Conservation (phyloP, 2,113 vertebrate species). For the Columba janthina region DNA sequence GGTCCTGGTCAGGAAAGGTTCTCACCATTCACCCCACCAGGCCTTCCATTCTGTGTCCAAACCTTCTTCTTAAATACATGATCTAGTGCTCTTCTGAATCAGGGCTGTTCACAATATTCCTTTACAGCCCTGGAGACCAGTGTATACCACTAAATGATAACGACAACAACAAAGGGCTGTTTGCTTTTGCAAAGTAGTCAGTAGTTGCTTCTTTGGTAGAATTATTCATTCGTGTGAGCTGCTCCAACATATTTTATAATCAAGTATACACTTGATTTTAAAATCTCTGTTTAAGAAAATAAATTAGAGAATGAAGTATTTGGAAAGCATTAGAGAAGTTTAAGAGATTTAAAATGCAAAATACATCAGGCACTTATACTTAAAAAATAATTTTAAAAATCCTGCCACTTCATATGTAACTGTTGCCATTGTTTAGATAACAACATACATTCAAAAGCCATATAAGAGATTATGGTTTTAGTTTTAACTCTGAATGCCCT, state of each 20-base stretch:
- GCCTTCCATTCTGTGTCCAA: background rate
- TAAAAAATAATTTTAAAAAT: background rate
- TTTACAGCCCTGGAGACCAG: background rate
- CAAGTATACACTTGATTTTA: background rate
- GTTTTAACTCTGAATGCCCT: conserved; percentile 44
- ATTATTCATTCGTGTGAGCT: background rate
- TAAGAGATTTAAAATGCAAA: background rate
- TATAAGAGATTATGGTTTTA: background rate
- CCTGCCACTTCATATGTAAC: background rate
- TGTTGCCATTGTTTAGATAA: conserved; percentile 33
- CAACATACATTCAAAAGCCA: background rate
- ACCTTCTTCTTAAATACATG: background rate
- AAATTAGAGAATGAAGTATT: background rate
- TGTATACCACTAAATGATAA: background rate
- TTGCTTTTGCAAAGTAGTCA: background rate
- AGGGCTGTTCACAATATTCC: background rate
- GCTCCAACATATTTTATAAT: background rate
- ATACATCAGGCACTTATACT: background rate
- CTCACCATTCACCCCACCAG: background rate
- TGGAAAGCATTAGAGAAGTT: background rate
- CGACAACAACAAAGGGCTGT: background rate
- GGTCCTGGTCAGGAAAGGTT: background rate
- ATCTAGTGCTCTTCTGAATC: background rate
- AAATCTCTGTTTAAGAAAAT: background rate
- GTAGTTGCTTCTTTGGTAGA: background rate